A percentile compares a stretch with the other conserved stretches of the same genome.
These are phyloP conservation scores for Numida meleagris DNA, from an alignment of 2,113 vertebrate genomes.

Conservation along the genomic window DNA sequence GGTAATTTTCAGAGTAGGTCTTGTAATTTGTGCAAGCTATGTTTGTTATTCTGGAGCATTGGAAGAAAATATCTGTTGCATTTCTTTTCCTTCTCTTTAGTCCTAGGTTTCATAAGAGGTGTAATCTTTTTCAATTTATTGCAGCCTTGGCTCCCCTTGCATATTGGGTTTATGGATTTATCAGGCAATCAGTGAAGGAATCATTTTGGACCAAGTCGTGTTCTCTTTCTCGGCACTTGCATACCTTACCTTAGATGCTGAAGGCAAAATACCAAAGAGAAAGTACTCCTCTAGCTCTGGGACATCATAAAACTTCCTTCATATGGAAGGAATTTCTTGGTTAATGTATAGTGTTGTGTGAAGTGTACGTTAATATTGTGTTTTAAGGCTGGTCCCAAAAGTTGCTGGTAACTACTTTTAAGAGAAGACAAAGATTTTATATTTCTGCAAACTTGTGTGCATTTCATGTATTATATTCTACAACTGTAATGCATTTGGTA, in stretches of 20 bases:
- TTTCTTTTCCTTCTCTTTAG: not conserved
- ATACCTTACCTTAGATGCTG: not conserved
- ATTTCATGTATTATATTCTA: not conserved
- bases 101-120: not conserved
- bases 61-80: not conserved
- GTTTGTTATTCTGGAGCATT: not conserved
- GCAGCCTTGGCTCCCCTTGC: not conserved
- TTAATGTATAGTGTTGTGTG: not conserved
- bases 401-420: not conserved
- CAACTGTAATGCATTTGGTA: not conserved
- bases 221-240: not conserved
- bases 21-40: not conserved
- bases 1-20: not conserved
- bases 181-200: not conserved
- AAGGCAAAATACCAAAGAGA: not conserved
- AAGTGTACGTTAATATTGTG: not conserved
- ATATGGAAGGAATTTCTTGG: not conserved
- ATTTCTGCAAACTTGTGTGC: not conserved
- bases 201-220: not conserved
- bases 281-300: not conserved
- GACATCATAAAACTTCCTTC: not conserved
- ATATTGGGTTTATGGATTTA: not conserved
- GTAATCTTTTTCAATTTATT: not conserved
- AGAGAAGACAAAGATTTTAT: not conserved
- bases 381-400: not conserved